Evolutionary conservation across 1,140 invertebrate genomes (phyloP).

Genomic region (Pollicipes pollicipes): DNA sequence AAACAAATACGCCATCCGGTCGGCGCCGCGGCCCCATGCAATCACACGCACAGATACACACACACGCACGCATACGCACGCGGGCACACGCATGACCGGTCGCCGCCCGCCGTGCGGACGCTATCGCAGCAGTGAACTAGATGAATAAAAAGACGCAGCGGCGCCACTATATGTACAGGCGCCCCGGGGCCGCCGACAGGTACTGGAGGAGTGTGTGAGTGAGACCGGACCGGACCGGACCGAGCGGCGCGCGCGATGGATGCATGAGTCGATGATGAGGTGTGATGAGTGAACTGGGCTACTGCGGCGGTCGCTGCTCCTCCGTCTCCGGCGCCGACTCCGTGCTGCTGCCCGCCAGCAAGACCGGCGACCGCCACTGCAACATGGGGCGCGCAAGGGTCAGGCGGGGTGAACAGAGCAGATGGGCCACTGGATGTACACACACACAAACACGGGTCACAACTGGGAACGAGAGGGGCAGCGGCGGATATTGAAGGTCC

Average conservation of each 20-base stretch:
- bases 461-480: too few species aligned
- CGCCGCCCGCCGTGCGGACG: conserved; percentile 1
- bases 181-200: neutral
- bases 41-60: neutral
- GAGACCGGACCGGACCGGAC: neutral
- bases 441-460: too few species aligned
- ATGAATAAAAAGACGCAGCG: conserved; percentile 4
- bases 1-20: neutral
- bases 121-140: conserved; percentile 5
- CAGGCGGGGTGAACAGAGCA: neutral
- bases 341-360: neutral
- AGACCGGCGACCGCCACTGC: neutral
- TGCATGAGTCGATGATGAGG: neutral
- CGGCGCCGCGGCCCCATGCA: too few species aligned
- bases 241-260: too few species aligned
- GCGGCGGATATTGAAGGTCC: too few species aligned
- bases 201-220: neutral
- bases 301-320: neutral
- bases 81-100: neutral
- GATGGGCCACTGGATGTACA: neutral
- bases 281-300: neutral
- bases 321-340: neutral
- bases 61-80: neutral
- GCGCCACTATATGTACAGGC: too few species aligned
- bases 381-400: neutral